These are phyloP conservation scores for Heliconius congener DNA, from an alignment of 1,140 invertebrate species.

Conservation along the genomic window DNA sequence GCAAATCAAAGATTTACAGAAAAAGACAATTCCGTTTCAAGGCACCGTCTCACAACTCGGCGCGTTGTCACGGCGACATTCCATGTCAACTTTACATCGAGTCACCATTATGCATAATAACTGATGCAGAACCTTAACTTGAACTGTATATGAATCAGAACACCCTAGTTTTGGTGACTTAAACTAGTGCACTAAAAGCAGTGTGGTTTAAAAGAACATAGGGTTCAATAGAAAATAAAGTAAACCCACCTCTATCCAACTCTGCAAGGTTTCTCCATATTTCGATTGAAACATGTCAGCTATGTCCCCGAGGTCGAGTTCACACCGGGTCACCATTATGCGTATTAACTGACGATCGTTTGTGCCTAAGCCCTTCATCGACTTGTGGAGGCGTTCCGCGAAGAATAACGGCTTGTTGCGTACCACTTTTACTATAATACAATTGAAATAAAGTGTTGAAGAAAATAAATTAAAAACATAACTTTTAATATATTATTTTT, in stretches of 20 bases:
- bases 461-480: too few relatives aligned
- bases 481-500: too few relatives aligned
- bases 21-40: background rate
- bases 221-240: background rate
- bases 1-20: too few relatives aligned
- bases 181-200: too few relatives aligned
- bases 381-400: slow-evolving; percentile 92
- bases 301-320: slow-evolving; percentile 94
- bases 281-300: slow-evolving; percentile 89
- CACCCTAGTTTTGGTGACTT: too few relatives aligned
- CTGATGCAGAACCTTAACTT: too few relatives aligned
- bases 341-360: slow-evolving; percentile 93
- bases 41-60: too few relatives aligned
- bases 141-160: too few relatives aligned
- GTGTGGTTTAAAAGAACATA: too few relatives aligned
- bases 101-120: too few relatives aligned
- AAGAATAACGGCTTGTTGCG: slow-evolving; percentile 93
- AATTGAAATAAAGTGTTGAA: too few relatives aligned
- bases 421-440: slow-evolving; percentile 87
- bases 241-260: slow-evolving; percentile 87
- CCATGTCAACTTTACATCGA: too few relatives aligned
- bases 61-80: background rate
- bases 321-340: slow-evolving; percentile 92
- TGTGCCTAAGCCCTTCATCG: slow-evolving; percentile 94
- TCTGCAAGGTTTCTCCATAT: slow-evolving; percentile 90